phyloP scores from a whole-genome alignment of 2,113 vertebrate species.

The Neomonachus schauinslandi region DNA sequence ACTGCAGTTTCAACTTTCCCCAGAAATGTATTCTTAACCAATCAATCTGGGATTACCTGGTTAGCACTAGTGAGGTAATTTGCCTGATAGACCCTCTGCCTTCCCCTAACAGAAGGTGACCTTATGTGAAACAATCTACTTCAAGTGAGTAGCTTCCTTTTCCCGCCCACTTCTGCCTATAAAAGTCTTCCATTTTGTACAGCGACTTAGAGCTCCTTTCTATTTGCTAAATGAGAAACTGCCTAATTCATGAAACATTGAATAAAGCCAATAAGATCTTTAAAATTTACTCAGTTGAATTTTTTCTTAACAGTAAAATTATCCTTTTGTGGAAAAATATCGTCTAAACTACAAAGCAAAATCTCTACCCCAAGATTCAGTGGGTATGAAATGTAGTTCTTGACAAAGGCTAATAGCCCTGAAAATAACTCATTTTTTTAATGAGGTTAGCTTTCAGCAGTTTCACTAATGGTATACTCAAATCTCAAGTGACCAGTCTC shows the following conservation, averaged over 20 bases:
- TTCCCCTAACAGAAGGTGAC: background rate
- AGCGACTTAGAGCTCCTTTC: background rate
- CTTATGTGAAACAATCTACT: background rate
- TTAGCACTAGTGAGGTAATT: background rate
- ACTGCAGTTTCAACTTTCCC: background rate
- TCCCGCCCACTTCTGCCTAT: background rate
- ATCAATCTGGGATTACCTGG: background rate
- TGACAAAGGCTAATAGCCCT: background rate
- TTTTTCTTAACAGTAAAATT: background rate
- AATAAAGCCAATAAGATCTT: background rate
- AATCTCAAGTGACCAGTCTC: constrained; percentile 43
- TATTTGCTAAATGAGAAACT: background rate
- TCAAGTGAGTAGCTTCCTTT: background rate
- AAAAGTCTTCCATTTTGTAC: background rate
- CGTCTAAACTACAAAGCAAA: constrained; percentile 35
- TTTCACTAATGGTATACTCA: background rate
- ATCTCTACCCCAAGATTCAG: background rate
- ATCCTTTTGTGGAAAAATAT: constrained; percentile 7
- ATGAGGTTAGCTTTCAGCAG: background rate
- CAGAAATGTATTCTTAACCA: background rate
- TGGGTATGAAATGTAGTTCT: background rate
- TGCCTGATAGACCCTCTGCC: background rate
- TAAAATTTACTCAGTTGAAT: background rate
- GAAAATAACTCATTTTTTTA: constrained; percentile 47
- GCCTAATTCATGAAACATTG: background rate